These are phyloP conservation scores for Entomyzon cyanotis DNA, from an alignment of 2,113 vertebrate genomes.

Conservation along the genomic window DNA sequence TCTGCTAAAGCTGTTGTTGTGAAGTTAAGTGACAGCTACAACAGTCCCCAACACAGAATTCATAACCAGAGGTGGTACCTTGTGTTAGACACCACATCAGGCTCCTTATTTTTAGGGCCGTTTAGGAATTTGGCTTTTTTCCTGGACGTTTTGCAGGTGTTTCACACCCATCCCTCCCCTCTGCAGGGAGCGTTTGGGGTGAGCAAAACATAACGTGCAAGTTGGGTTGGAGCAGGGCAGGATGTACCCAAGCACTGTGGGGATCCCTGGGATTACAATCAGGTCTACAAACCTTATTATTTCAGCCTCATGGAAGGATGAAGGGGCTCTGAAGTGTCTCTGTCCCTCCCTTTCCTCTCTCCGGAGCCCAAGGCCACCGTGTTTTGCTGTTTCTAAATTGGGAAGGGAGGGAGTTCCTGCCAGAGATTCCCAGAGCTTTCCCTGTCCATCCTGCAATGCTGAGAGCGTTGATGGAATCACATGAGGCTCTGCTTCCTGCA, in stretches of 20 bases:
- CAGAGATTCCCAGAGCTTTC: slow-evolving; percentile 7
- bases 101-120: neutral
- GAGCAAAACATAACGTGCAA: neutral
- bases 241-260: neutral
- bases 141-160: accelerated
- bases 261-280: neutral
- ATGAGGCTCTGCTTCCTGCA: neutral
- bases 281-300: accelerated
- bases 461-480: neutral
- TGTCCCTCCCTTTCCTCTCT: slow-evolving; percentile 10
- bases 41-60: accelerated
- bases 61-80: neutral
- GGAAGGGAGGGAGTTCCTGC: slow-evolving; percentile 4
- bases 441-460: neutral
- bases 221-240: neutral
- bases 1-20: neutral
- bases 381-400: neutral
- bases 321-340: neutral
- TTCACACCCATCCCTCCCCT: neutral
- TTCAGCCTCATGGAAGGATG: neutral
- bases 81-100: neutral
- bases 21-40: neutral
- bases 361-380: neutral
- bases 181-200: neutral
- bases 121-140: neutral